Percentiles rank a stretch among this genome's conserved stretches.
phyloP scores from a whole-genome alignment of 2,113 vertebrate genomes.

The Halichoeres trimaculatus region DNA sequence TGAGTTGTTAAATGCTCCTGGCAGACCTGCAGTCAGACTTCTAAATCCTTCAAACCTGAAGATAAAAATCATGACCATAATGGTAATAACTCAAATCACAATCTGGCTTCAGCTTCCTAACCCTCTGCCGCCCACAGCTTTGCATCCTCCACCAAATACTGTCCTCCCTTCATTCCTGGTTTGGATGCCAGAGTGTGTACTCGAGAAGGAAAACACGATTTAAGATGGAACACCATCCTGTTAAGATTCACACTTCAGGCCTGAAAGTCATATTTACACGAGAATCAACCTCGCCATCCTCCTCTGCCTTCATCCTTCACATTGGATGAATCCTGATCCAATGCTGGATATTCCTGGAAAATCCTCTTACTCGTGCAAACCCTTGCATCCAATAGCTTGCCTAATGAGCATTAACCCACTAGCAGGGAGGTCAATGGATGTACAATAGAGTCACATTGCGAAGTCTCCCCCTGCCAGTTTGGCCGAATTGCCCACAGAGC shows the following conservation, averaged over 20 bases:
- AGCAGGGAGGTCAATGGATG: constrained; percentile 66
- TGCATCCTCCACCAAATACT: not conserved
- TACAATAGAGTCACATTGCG: constrained; percentile 59
- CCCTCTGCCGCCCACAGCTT: not conserved
- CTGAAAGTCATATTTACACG: constrained; percentile 46
- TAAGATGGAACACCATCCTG: constrained; percentile 31
- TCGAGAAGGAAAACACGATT: constrained; percentile 27
- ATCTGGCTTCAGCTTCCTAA: constrained; percentile 31
- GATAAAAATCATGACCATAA: constrained; percentile 10
- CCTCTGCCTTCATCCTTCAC: constrained; percentile 6
- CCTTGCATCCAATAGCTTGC: constrained; percentile 46
- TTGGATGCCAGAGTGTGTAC: constrained; percentile 14
- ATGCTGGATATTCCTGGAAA: constrained; percentile 56
- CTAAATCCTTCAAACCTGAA: constrained; percentile 24
- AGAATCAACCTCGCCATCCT: constrained; percentile 4
- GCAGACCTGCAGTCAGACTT: constrained; percentile 11
- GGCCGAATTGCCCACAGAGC: constrained; percentile 47
- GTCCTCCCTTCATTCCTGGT: constrained; percentile 3
- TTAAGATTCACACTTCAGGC: constrained; percentile 41
- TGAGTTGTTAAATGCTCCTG: constrained; percentile 32
- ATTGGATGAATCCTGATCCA: constrained; percentile 32
- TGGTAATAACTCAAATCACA: constrained; percentile 15
- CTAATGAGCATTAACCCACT: constrained; percentile 73
- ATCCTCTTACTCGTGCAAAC: constrained; percentile 63
- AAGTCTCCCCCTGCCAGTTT: constrained; percentile 50